phyloP scores from a whole-genome alignment of 2,888 invertebrate species.

The Limnephilus lunatus region DNA sequence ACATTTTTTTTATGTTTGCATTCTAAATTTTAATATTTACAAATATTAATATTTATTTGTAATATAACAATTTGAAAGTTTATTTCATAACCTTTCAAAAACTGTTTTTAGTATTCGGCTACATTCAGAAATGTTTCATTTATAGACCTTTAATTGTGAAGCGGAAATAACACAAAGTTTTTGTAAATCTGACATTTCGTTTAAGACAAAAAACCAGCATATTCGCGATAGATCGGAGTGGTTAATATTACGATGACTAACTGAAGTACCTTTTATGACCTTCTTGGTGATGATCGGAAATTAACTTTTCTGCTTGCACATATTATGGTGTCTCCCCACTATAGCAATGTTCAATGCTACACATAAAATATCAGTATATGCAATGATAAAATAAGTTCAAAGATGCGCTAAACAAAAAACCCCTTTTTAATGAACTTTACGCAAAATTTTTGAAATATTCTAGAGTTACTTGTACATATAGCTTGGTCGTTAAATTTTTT shows the following conservation, averaged over 20 bases:
- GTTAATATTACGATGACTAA: not conserved
- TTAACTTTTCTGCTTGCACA: not conserved
- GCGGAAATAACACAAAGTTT: too few species aligned
- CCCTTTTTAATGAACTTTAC: not conserved
- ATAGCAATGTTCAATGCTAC: not conserved
- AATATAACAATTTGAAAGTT: too few species aligned
- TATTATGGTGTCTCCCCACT: not conserved
- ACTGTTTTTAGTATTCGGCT: too few species aligned
- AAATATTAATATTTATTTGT: too few species aligned
- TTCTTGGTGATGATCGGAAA: not conserved
- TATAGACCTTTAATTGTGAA: too few species aligned
- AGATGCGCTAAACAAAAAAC: not conserved
- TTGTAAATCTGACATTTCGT: too few species aligned
- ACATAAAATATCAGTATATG: not conserved
- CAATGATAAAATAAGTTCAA: not conserved
- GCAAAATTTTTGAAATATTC: not conserved
- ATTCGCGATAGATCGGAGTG: too few species aligned
- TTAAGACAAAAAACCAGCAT: too few species aligned
- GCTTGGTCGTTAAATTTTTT: not conserved
- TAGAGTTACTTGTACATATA: not conserved
- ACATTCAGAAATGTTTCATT: too few species aligned
- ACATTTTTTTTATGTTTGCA: too few species aligned
- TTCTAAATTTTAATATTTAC: too few species aligned
- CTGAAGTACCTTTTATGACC: not conserved
- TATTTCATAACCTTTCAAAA: too few species aligned